phyloP scores from a whole-genome alignment of 2,113 vertebrate genomes.

The Tyrannus savana region DNA sequence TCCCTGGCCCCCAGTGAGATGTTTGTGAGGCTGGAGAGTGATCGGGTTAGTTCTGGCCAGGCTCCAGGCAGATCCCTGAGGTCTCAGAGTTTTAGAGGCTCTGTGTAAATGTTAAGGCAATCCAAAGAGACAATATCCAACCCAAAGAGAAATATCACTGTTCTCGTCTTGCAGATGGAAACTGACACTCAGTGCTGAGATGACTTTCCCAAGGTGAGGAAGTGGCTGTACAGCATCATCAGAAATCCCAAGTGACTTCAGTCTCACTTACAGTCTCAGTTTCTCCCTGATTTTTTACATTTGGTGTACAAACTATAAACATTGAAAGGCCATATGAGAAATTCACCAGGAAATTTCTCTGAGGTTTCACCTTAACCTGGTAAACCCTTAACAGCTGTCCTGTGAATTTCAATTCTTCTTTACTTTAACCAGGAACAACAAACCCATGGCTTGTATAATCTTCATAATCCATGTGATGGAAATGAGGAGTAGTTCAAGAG shows the following conservation, averaged over 20 bases:
- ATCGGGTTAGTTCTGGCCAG: not conserved
- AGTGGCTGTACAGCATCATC: not conserved
- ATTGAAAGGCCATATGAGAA: not conserved
- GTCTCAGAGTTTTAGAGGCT: not conserved
- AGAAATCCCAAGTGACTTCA: not conserved
- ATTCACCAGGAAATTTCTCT: not conserved
- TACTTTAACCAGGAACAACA: not conserved
- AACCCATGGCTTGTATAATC: not conserved
- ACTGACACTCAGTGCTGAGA: not conserved
- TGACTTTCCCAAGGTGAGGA: not conserved
- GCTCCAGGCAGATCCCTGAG: not conserved
- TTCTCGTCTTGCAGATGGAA: not conserved
- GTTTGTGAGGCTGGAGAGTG: not conserved
- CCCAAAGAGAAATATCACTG: not conserved
- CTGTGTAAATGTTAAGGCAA: not conserved
- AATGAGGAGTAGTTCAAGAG: not conserved
- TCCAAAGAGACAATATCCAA: not conserved
- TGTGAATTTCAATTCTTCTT: not conserved
- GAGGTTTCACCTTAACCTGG: not conserved
- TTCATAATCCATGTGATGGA: not conserved
- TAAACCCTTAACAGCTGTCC: not conserved
- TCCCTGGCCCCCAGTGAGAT: accelerated
- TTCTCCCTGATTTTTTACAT: not conserved
- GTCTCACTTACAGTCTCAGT: not conserved
- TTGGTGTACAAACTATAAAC: not conserved